Percentiles rank a stretch among this genome's conserved stretches.
These are phyloP conservation scores for Aspidoscelis tigris DNA, from an alignment of 2,113 vertebrate genomes.

Conservation along the genomic window DNA sequence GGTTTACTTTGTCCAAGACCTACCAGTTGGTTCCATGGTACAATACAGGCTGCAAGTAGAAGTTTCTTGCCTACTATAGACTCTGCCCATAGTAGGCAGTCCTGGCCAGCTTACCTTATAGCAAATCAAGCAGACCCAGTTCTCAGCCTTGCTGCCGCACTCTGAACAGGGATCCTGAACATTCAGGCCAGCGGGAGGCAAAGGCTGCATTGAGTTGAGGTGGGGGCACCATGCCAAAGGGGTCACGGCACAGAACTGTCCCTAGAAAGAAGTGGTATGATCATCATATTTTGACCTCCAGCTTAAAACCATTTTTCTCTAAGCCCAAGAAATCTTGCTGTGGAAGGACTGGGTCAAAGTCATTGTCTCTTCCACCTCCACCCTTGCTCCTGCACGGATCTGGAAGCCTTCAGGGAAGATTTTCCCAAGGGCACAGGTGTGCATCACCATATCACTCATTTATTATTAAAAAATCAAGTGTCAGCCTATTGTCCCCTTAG, in stretches of 20 bases:
- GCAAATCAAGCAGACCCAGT: constrained; percentile 90
- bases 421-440: too few relatives aligned
- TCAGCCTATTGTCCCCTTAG: too few relatives aligned
- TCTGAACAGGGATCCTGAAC: constrained; percentile 76
- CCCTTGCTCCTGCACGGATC: too few relatives aligned
- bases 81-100: not conserved
- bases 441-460: too few relatives aligned
- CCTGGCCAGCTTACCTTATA: constrained; percentile 78
- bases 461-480: too few relatives aligned
- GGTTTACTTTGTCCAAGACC: not conserved
- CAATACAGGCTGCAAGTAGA: too few relatives aligned
- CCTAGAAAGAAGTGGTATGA: constrained; percentile 57
- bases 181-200: constrained; percentile 76
- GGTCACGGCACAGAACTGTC: constrained; percentile 78
- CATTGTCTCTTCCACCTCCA: not conserved
- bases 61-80: constrained; percentile 74
- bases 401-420: too few relatives aligned
- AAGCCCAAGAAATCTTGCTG: not conserved
- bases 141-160: constrained; percentile 80
- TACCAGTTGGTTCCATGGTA: not conserved
- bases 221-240: constrained; percentile 91
- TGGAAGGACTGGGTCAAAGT: too few relatives aligned
- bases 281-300: not conserved
- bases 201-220: constrained; percentile 74
- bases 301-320: not conserved